A percentile compares a stretch with the other conserved stretches of the same genome.
These are phyloP conservation scores for Augochlorella aurata DNA, from an alignment of 2,888 invertebrate species.

Conservation along the genomic window DNA sequence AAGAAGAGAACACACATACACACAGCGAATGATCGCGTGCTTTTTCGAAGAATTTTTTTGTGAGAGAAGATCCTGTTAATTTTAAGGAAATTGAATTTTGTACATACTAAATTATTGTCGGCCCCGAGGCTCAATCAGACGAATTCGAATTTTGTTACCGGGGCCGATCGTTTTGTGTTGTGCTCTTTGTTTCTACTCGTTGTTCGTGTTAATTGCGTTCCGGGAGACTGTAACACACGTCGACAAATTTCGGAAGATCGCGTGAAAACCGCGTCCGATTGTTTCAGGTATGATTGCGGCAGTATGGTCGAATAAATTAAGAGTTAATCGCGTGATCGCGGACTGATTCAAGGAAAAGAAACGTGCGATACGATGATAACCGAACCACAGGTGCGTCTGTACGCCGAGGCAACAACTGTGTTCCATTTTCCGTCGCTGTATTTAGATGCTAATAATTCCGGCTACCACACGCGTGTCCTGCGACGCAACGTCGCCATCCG, in stretches of 20 bases:
- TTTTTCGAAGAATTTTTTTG: constrained; percentile 1
- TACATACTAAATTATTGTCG: constrained; percentile 78
- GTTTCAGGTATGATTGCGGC: constrained; percentile 67
- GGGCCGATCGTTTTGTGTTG: constrained; percentile 52
- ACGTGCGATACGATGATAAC: constrained; percentile 49
- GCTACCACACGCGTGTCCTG: constrained; percentile 8
- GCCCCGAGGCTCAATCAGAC: constrained; percentile 47
- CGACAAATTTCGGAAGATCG: constrained; percentile 59
- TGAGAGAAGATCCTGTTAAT: constrained; percentile 57
- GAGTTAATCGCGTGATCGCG: constrained; percentile 73
- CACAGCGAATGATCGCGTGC: background rate
- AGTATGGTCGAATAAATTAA: constrained; percentile 69
- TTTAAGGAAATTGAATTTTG: constrained; percentile 74
- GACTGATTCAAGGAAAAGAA: constrained; percentile 68
- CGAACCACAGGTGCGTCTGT: constrained; percentile 60
- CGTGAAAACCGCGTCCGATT: constrained; percentile 63
- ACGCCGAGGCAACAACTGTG: constrained; percentile 44
- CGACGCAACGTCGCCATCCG: constrained; percentile 1
- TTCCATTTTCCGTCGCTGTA: constrained; percentile 41
- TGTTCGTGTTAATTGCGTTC: constrained; percentile 46
- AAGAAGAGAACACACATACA: background rate
- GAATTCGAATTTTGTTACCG: constrained; percentile 58
- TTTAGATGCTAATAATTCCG: constrained; percentile 49
- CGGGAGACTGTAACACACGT: constrained; percentile 57
- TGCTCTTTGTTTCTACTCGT: constrained; percentile 56